Percentiles rank a stretch among this genome's conserved stretches.
Evolutionary conservation across 2,113 vertebrate genomes (phyloP).

Genomic region (Cavia aperea): DNA sequence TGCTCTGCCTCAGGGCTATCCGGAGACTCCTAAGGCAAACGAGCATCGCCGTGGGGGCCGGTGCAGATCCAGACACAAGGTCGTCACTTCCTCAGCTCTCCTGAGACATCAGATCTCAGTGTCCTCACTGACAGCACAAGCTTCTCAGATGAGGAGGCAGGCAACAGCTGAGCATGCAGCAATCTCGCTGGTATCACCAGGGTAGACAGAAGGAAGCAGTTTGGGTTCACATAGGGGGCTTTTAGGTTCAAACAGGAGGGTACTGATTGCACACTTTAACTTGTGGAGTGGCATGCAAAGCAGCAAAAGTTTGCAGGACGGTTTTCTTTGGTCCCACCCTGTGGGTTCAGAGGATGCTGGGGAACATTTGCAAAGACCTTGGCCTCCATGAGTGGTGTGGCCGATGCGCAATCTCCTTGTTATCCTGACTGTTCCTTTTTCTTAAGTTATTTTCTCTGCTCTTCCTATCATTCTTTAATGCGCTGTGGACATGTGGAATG

Average conservation of each 20-base stretch:
- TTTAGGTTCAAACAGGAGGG: background rate
- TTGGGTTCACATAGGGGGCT: background rate
- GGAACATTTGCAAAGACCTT: background rate
- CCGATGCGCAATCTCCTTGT: background rate
- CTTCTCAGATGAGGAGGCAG: background rate
- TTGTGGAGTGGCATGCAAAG: background rate
- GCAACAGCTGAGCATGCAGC: background rate
- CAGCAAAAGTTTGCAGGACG: background rate
- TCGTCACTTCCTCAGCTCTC: background rate
- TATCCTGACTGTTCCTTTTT: background rate
- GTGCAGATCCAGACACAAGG: too few species aligned
- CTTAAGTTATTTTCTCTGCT: background rate
- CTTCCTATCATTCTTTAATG: background rate
- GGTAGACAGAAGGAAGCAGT: background rate
- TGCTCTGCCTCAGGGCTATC: too few species aligned
- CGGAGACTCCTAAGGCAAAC: too few species aligned
- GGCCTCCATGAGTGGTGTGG: background rate
- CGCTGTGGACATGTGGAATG: background rate
- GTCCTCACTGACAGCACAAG: too few species aligned
- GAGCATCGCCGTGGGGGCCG: too few species aligned
- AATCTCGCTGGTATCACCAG: background rate
- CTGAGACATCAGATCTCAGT: background rate
- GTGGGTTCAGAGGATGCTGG: background rate
- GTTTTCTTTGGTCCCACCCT: background rate
- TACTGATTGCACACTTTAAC: background rate